These are phyloP conservation scores for Cantharis lateralis DNA, from an alignment of 2,888 invertebrate species.

Conservation along the genomic window DNA sequence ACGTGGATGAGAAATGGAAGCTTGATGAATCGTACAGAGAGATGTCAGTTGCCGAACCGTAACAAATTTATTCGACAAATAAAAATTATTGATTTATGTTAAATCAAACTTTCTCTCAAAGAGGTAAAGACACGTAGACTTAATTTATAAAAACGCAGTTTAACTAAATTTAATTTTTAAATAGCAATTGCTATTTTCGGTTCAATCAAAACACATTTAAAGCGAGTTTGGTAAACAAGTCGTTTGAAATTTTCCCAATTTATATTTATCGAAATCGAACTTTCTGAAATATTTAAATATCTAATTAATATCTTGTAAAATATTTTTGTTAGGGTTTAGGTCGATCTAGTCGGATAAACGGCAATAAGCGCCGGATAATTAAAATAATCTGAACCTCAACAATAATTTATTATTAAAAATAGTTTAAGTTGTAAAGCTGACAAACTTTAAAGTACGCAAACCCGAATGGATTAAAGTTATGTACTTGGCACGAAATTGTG, in stretches of 20 bases:
- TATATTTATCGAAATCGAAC: background rate
- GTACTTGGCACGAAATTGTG: background rate
- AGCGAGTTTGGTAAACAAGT: background rate
- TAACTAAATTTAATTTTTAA: background rate
- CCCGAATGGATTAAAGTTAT: background rate
- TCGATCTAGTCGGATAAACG: too few relatives aligned
- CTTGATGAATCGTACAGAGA: constrained; percentile 15
- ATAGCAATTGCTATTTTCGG: background rate
- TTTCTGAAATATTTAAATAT: background rate
- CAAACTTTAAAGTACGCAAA: background rate
- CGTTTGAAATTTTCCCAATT: background rate
- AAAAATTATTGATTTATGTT: constrained; percentile 3
- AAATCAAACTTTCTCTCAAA: background rate
- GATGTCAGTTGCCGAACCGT: background rate
- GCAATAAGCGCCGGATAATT: too few relatives aligned
- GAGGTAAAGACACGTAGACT: background rate
- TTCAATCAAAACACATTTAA: background rate
- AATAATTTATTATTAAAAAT: background rate
- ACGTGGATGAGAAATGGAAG: constrained; percentile 11
- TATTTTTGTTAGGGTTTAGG: too few relatives aligned
- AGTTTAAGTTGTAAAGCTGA: background rate
- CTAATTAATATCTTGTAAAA: too few relatives aligned
- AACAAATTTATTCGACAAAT: background rate
- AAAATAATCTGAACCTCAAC: too few relatives aligned
- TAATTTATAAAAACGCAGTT: background rate